Conservation (phyloP, 2,113 vertebrate genomes). For the Pogona vitticeps region DNA sequence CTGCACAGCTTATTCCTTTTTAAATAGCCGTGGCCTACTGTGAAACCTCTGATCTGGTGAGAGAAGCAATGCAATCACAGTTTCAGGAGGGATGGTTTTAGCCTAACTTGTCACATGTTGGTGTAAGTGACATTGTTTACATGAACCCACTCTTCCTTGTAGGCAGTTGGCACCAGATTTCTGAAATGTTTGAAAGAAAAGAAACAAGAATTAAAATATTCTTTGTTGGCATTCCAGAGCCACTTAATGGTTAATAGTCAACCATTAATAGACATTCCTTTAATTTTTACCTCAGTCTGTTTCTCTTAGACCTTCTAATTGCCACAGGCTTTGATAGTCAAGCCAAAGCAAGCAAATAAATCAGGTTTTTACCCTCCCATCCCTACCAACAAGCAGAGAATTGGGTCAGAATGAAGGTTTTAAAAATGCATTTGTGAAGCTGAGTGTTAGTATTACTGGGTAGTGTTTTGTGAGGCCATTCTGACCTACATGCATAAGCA, state of each 20-base stretch:
- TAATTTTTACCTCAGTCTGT: slow-evolving; percentile 6
- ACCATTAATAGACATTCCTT: slow-evolving; percentile 22
- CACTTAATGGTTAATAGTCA: slow-evolving; percentile 1
- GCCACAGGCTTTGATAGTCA: neutral
- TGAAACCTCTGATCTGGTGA: neutral
- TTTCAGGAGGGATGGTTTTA: neutral
- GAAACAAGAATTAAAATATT: neutral
- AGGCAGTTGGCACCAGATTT: neutral
- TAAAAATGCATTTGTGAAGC: slow-evolving; percentile 14
- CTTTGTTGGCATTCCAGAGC: slow-evolving; percentile 6
- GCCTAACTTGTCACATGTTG: neutral
- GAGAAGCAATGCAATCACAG: neutral
- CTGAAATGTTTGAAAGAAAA: neutral
- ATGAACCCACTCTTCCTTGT: neutral
- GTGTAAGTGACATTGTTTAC: neutral
- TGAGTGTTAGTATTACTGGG: neutral
- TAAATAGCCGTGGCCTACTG: neutral
- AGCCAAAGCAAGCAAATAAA: slow-evolving; percentile 16
- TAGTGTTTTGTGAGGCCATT: neutral
- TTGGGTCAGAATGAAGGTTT: neutral
- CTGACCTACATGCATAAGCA: neutral
- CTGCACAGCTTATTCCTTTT: neutral
- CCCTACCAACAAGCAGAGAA: neutral
- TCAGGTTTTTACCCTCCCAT: neutral
- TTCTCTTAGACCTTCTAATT: slow-evolving; percentile 15